Evolutionary conservation across 2,113 vertebrate genomes (phyloP), one percentile per base, ranked within the genome.

Genomic region (Alectura lathami): DNA sequence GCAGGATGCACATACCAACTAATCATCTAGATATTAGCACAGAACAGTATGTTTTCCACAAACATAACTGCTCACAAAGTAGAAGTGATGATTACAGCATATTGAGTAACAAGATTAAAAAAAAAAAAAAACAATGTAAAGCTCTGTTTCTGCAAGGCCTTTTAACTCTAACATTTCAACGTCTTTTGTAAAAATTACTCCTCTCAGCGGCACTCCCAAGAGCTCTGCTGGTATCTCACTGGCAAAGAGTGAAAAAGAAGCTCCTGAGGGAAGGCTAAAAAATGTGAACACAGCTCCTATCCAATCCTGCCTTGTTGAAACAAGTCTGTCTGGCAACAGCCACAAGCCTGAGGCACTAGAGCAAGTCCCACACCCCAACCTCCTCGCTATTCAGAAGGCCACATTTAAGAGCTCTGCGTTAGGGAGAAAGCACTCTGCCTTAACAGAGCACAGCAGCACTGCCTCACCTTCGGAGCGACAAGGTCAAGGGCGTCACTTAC

Each of bases 321-420:
- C 84, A 85, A 94, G 87, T 43, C 74, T 81, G 26, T 26, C 80
- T 91, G 91, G 81, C 87, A 93, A 51, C 5, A 75, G 89, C 43
- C 89, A 94, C 16, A n/a, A 87, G 87, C 91, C 93, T 72, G 74
- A 92, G 91, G 94, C 87, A 84, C 66, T 23, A 14, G 11, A 87
- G 68, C 81, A 51, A 64, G 20, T 12, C 42, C 48, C 64, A 64
- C 45, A 79, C 30, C 26, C 74, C 81, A 78, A 48, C 69, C 66
- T 87, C 87, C 84, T 53, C 60, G 5, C 47, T 89, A 38, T 51
- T 36, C 63, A 50, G 51, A 47, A 92, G 38, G 40, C 64, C 72
- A 60, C 78, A 18, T 29, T 79, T 53, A 60, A 83, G 80, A 91
- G 57, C 72, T 73, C 75, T 80, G 93, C 68, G 66, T 32, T 3